Percentiles rank a stretch among this genome's conserved stretches.
Evolutionary conservation across 2,888 invertebrate species (phyloP).

Genomic region (Phaedon cochleariae): DNA sequence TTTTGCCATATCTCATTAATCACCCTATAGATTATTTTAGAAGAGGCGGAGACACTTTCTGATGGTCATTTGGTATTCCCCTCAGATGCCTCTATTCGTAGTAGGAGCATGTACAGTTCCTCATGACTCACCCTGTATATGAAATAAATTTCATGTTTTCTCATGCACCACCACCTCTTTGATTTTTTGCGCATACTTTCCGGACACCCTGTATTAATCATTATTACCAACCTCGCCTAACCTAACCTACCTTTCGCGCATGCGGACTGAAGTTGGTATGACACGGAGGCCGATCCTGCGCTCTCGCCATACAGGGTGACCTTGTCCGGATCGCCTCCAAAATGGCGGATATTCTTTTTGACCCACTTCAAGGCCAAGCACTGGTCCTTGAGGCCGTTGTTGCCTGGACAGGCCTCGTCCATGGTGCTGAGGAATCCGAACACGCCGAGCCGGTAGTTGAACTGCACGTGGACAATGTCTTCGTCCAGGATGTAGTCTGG

Average conservation of each 20-base stretch:
- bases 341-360: slow-evolving; percentile 39
- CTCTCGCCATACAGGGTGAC: slow-evolving; percentile 48
- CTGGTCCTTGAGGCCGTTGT: slow-evolving; percentile 47
- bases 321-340: slow-evolving; percentile 45
- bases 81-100: too few relatives aligned
- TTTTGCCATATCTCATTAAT: too few relatives aligned
- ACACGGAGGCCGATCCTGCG: slow-evolving; percentile 46
- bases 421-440: slow-evolving; percentile 45
- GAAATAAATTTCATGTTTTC: too few relatives aligned
- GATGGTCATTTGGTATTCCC: too few relatives aligned
- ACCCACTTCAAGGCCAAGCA: slow-evolving; percentile 47
- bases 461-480: slow-evolving; percentile 41
- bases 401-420: slow-evolving; percentile 43
- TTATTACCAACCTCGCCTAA: too few relatives aligned
- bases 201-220: too few relatives aligned
- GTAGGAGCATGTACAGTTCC: too few relatives aligned
- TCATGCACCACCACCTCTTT: too few relatives aligned
- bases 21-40: too few relatives aligned
- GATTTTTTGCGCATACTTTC: too few relatives aligned
- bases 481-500: slow-evolving; percentile 45
- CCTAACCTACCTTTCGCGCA: slow-evolving; percentile 40
- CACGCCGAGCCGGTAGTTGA: slow-evolving; percentile 45
- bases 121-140: too few relatives aligned
- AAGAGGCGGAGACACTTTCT: too few relatives aligned
- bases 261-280: slow-evolving; percentile 41